Conservation (phyloP, 1,140 invertebrate species). For the Anthonomus grandis region DNA sequence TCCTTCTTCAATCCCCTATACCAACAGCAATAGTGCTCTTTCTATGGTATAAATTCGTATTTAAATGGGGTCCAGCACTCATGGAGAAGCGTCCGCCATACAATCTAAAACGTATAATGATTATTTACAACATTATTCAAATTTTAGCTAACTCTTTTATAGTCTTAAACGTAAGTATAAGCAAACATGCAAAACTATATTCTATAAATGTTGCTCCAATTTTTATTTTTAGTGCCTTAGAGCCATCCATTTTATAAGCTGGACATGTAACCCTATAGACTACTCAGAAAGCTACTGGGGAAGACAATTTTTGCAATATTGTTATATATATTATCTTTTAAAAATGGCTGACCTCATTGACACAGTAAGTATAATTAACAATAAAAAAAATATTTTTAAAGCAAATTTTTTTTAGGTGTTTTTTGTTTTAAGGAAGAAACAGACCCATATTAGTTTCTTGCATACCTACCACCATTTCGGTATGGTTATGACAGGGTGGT, state of each 20-base stretch:
- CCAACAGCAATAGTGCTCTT: slow-evolving; percentile 11
- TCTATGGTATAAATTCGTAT: slow-evolving; percentile 29
- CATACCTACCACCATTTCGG: slow-evolving; percentile 86
- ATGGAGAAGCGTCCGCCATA: slow-evolving; percentile 48
- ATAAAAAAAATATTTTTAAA: background rate
- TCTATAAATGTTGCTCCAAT: background rate
- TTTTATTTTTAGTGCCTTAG: slow-evolving; percentile 9
- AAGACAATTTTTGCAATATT: slow-evolving; percentile 56
- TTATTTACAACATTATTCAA: slow-evolving; percentile 74
- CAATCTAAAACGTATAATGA: slow-evolving; percentile 63
- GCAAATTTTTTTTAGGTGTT: slow-evolving; percentile 58
- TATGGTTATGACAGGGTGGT: slow-evolving; percentile 65
- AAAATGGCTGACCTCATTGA: slow-evolving; percentile 69
- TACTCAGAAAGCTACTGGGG: slow-evolving; percentile 59
- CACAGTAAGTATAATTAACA: slow-evolving; percentile 52
- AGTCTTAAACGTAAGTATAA: slow-evolving; percentile 27
- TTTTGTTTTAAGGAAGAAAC: slow-evolving; percentile 84
- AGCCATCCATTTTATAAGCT: slow-evolving; percentile 9
- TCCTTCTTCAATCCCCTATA: slow-evolving; percentile 24
- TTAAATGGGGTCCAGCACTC: slow-evolving; percentile 28
- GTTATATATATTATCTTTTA: slow-evolving; percentile 63
- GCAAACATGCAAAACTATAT: background rate
- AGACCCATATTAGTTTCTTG: slow-evolving; percentile 78
- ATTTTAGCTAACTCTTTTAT: slow-evolving; percentile 52
- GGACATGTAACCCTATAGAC: slow-evolving; percentile 67